A percentile compares a stretch with the other conserved stretches of the same genome.
phyloP scores from a whole-genome alignment of 2,113 vertebrate species.

The Malurus melanocephalus region DNA sequence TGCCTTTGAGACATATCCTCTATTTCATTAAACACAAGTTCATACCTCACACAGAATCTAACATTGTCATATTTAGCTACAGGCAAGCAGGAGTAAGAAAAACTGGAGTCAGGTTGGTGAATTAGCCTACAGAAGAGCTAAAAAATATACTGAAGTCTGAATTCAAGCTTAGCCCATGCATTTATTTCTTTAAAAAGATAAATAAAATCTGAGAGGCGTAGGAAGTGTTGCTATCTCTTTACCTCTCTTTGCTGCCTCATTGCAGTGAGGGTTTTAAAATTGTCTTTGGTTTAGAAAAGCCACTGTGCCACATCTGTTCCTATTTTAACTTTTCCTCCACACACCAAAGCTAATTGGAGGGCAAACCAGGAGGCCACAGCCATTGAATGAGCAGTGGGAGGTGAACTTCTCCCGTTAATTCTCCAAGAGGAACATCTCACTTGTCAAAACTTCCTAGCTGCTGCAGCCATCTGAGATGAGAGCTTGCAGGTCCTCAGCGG shows the following conservation, averaged over 20 bases:
- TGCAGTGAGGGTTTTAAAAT: not conserved
- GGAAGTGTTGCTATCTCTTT: not conserved
- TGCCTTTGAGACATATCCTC: conserved; percentile 43
- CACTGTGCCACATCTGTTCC: not conserved
- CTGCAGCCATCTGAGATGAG: not conserved
- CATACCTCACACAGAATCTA: conserved; percentile 38
- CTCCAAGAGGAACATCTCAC: not conserved
- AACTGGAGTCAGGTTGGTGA: conserved; percentile 4
- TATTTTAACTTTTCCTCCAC: not conserved
- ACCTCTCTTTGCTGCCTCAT: not conserved
- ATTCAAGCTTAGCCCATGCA: not conserved
- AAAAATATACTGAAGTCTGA: conserved; percentile 11
- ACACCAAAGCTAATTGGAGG: not conserved
- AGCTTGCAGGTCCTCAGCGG: not conserved
- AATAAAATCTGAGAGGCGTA: not conserved
- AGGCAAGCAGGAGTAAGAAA: conserved; percentile 31
- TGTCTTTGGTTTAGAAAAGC: not conserved
- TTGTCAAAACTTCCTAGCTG: not conserved
- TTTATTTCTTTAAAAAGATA: conserved; percentile 12
- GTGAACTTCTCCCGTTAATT: not conserved
- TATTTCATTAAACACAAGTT: conserved; percentile 52
- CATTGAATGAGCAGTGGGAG: not conserved
- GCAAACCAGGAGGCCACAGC: not conserved
- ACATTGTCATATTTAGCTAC: conserved; percentile 40
- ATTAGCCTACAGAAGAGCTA: conserved; percentile 11